These are phyloP conservation scores for Drosophila kokeensis DNA, from an alignment of 2,888 invertebrate species.

Conservation along the genomic window DNA sequence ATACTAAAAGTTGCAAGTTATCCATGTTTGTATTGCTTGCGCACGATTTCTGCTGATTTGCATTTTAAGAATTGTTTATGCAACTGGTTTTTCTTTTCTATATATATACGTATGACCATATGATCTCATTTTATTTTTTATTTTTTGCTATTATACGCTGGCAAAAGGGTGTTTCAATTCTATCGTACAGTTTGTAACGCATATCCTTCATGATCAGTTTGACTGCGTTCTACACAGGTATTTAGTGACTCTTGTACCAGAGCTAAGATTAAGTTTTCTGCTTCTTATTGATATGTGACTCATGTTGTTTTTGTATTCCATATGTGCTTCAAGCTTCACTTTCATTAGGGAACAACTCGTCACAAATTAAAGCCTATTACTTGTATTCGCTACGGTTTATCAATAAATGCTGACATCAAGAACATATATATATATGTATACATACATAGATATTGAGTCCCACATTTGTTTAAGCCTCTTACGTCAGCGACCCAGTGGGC, in stretches of 20 bases:
- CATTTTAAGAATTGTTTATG: slow-evolving; percentile 37
- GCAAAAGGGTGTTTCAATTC: too few species aligned
- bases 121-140: slow-evolving; percentile 9
- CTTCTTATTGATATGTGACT: background rate
- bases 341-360: background rate
- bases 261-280: too few species aligned
- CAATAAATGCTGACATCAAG: slow-evolving; percentile 4
- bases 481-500: slow-evolving; percentile 1
- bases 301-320: background rate
- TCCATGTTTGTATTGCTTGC: slow-evolving; percentile 34
- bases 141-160: background rate
- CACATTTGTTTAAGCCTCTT: background rate
- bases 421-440: too few species aligned
- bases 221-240: background rate
- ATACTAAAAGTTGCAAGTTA: slow-evolving; percentile 39
- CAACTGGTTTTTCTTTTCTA: slow-evolving; percentile 7
- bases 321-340: background rate
- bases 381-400: background rate
- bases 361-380: background rate
- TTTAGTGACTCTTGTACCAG: background rate
- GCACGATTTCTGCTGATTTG: slow-evolving; percentile 54
- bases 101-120: background rate
- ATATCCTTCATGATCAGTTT: background rate
- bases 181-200: background rate
- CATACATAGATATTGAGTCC: too few species aligned